Base-by-base conservation (phyloP, 2,888 invertebrate genomes). In the Anodontia alba region DNA sequence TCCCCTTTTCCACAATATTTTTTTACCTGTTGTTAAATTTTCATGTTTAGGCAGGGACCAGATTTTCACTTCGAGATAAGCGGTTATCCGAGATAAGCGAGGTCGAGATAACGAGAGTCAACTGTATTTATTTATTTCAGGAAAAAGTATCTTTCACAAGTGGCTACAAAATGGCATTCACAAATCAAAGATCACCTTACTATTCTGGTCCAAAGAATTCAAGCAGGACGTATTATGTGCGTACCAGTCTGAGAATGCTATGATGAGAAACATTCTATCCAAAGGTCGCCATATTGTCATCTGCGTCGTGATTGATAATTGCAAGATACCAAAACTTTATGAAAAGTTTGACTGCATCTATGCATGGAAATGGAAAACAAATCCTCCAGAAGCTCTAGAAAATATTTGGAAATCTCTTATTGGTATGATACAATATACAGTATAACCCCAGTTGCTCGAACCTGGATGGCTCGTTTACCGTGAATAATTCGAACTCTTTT, bases 151-250 rank as follows among this genome's bases (percentile, higher is more conserved):
- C 8, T 57, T 84, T 29, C 36, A 76, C 49, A 42, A 70, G 8
- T 70, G 80, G 67, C 31, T 86, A 12, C 82, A 86, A 49, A 62
- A 72, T 7, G 86, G 86, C 26, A 78, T 86, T 17, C 73, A 82
- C 46, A 72, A 57, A 51, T 76, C 86, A 0, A 81, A 80, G 20
- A 42, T 82, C 17, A 76, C 79, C 2, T 20, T 86, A 10, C 43
- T 86, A n/a, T 84, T 84, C 67, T 71, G 84, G 23, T 81, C 84
- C 17, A 86, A 86, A 15, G 49, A 78, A 26, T 86, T 82, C 51
- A 43, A 80, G 10, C 23, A 66, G 12, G 70, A 76, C 73, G 29
- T 20, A 8, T 29, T 46, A 3, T 84, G 86, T 51, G 20, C 23
- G 5, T 86, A 62, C n/a, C 62, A 78, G 68, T 46, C 75, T 36